Evolutionary conservation across 92 coral and sea anemone genomes (phyloP).

Genomic region (Nematostella vectensis): DNA sequence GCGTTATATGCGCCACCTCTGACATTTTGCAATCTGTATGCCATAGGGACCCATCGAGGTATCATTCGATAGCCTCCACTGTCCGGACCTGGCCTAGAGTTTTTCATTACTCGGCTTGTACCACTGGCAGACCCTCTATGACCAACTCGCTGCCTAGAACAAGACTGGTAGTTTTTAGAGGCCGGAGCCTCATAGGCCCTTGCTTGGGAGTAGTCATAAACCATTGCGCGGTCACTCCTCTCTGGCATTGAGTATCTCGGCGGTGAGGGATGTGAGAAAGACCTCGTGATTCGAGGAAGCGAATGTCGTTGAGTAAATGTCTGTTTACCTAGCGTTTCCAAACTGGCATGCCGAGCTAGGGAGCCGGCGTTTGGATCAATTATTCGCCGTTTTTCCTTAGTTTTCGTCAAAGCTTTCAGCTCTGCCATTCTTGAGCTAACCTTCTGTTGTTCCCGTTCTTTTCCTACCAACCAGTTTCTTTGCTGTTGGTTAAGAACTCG

Average conservation of each 20-base stretch:
- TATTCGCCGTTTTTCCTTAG: constrained; percentile 3
- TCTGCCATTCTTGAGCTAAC: constrained; percentile 45
- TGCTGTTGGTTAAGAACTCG: constrained; percentile 59
- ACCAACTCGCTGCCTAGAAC: background rate
- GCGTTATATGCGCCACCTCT: too few relatives aligned
- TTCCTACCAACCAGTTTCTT: constrained; percentile 51
- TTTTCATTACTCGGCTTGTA: background rate
- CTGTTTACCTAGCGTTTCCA: constrained; percentile 8
- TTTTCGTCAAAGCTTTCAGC: constrained; percentile 21
- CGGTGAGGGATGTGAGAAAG: background rate
- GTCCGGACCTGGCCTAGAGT: background rate
- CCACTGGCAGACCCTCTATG: background rate
- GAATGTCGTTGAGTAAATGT: background rate
- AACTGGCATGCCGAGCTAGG: constrained; percentile 8
- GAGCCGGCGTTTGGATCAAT: too few relatives aligned
- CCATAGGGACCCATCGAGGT: constrained; percentile 24
- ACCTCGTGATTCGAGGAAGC: background rate
- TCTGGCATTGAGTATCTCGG: background rate
- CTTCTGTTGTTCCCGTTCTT: constrained; percentile 59
- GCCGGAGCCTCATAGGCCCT: background rate
- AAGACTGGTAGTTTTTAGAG: background rate
- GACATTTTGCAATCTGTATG: constrained; percentile 11
- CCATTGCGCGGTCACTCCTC: too few relatives aligned
- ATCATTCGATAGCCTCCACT: background rate
- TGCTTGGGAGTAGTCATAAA: background rate